phyloP scores from a whole-genome alignment of 1,140 invertebrate species.

The Scaptomyza pallida region DNA sequence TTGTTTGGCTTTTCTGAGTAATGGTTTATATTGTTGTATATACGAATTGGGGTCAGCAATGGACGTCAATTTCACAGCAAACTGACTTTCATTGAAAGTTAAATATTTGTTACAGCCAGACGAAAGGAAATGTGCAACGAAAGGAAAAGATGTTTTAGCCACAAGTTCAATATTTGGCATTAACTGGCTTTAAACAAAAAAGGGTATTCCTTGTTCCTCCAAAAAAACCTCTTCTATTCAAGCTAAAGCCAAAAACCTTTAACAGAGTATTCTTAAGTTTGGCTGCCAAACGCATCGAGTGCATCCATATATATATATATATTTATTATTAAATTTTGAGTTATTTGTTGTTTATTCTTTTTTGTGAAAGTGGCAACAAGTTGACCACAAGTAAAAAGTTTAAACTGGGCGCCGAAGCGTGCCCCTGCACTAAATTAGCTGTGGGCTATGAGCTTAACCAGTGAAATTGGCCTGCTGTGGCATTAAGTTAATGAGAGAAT shows the following conservation, averaged over 20 bases:
- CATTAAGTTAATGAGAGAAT: conserved; percentile 45
- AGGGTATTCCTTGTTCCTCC: background rate
- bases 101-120: conserved; percentile 75
- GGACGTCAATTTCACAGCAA: conserved; percentile 49
- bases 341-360: conserved; percentile 6
- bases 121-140: conserved; percentile 73
- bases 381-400: conserved; percentile 64
- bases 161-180: conserved; percentile 69
- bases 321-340: conserved; percentile 19
- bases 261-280: conserved; percentile 5
- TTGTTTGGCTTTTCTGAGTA: conserved; percentile 60
- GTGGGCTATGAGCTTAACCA: background rate
- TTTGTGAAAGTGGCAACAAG: conserved; percentile 71
- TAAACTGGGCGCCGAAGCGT: conserved; percentile 65
- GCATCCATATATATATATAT: conserved; percentile 3
- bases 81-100: conserved; percentile 77
- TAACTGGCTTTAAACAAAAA: background rate
- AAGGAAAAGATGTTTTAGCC: conserved; percentile 60
- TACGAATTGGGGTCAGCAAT: conserved; percentile 62
- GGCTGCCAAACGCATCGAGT: background rate
- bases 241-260: no score
- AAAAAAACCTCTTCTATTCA: no score
- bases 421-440: conserved; percentile 50
- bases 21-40: conserved; percentile 5
- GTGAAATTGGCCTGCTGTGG: conserved; percentile 29